A percentile compares a stretch with the other conserved stretches of the same genome.
phyloP scores from a whole-genome alignment of 2,888 invertebrate species.

The Platycheirus rosarum region DNA sequence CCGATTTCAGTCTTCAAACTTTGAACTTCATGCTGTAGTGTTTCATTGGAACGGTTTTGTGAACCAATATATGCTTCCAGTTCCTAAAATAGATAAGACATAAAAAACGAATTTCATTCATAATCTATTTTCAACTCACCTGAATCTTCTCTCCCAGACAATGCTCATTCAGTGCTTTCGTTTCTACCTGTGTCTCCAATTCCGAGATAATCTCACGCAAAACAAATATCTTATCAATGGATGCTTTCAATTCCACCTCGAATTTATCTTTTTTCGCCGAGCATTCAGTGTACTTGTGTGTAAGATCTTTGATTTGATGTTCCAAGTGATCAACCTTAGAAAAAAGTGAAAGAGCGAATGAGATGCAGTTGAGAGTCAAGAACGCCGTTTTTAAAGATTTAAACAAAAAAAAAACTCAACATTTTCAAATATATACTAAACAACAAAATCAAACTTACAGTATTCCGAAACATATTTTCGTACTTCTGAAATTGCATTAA shows the following conservation, averaged over 20 bases:
- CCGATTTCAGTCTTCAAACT: conserved; percentile 80
- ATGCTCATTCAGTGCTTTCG: conserved; percentile 86
- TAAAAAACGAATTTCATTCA: background rate
- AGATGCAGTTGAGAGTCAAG: conserved; percentile 36
- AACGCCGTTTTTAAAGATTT: conserved; percentile 39
- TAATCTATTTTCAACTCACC: conserved; percentile 72
- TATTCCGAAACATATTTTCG: conserved; percentile 60
- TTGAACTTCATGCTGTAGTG: conserved; percentile 80
- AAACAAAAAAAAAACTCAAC: conserved; percentile 26
- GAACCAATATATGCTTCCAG: conserved; percentile 79
- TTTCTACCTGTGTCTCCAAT: conserved; percentile 89
- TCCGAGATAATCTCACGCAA: conserved; percentile 90
- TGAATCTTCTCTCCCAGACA: conserved; percentile 84
- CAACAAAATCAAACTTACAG: conserved; percentile 63
- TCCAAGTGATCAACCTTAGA: conserved; percentile 90
- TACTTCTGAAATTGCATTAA: conserved; percentile 55
- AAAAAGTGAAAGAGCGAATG: conserved; percentile 23
- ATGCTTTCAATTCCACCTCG: conserved; percentile 89
- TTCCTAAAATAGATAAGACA: conserved; percentile 75
- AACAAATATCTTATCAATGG: conserved; percentile 88
- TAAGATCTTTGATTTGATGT: conserved; percentile 88
- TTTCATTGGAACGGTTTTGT: conserved; percentile 80
- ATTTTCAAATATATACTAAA: conserved; percentile 34
- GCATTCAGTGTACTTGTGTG: conserved; percentile 85
- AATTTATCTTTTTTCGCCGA: conserved; percentile 86